phyloP scores from a whole-genome alignment of 1,140 invertebrate genomes.

The Zaprionus ornatus region DNA sequence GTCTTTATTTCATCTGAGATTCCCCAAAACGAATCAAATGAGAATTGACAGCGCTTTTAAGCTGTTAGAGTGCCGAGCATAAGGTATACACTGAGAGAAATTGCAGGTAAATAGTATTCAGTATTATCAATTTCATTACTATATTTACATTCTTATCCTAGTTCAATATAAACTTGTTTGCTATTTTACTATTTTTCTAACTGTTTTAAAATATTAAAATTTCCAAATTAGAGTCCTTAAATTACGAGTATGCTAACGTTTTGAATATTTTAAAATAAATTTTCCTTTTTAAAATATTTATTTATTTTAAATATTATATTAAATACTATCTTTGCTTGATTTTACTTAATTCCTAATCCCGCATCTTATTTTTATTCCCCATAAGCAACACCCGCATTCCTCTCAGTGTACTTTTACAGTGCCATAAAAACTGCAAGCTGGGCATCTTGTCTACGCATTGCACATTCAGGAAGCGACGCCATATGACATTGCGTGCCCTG shows the following conservation, averaged over 20 bases:
- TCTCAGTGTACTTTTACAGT: slow-evolving; percentile 30
- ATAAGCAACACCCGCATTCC: neutral
- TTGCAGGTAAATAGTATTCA: neutral
- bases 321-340: slow-evolving; percentile 1
- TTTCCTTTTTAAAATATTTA: neutral
- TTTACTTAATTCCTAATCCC: slow-evolving; percentile 25
- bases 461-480: slow-evolving; percentile 51
- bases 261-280: neutral
- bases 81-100: neutral
- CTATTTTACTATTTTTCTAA: no score
- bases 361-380: slow-evolving; percentile 21
- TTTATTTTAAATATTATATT: neutral
- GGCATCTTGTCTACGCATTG: slow-evolving; percentile 21
- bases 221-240: no score
- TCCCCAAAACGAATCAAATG: neutral
- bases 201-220: no score
- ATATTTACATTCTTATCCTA: no score
- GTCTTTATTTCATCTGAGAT: neutral
- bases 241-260: neutral
- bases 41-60: slow-evolving; percentile 4
- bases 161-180: no score
- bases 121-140: no score
- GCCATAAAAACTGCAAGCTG: slow-evolving; percentile 64
- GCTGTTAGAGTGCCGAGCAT: neutral
- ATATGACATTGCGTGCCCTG: slow-evolving; percentile 41